phyloP scores from a whole-genome alignment of 2,797 vertebrate species.

The Ara ararauna region DNA sequence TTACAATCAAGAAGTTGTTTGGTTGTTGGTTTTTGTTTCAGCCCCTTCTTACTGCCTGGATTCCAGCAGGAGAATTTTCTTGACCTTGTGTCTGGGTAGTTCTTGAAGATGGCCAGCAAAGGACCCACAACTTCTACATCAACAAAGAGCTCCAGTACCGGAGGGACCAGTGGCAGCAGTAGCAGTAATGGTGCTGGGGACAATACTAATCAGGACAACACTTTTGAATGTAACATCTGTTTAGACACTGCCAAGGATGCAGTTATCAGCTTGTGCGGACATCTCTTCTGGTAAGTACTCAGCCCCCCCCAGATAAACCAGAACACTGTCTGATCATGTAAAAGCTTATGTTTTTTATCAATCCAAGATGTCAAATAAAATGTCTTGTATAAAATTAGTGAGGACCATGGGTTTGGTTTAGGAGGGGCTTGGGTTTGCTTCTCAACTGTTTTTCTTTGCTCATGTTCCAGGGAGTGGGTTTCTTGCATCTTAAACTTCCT shows the following conservation, averaged over 20 bases:
- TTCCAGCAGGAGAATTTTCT: conserved; percentile 22
- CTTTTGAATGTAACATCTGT: conserved; percentile 98
- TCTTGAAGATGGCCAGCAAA: conserved; percentile 79
- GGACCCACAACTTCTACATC: conserved; percentile 79
- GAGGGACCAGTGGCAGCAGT: conserved; percentile 83
- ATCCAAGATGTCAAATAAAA: neutral
- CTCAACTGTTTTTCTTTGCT: neutral
- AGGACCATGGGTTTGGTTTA: neutral
- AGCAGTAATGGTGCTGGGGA: conserved; percentile 85
- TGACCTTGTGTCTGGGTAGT: neutral
- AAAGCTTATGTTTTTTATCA: neutral
- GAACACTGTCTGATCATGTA: neutral
- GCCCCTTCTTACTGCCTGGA: conserved; percentile 40
- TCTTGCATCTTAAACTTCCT: neutral
- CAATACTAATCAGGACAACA: conserved; percentile 89
- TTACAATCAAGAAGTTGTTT: neutral
- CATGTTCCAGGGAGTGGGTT: neutral
- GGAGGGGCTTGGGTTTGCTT: neutral
- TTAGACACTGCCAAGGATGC: conserved; percentile 98
- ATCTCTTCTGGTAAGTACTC: conserved; percentile 92
- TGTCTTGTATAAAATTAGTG: neutral
- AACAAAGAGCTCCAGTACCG: conserved; percentile 81
- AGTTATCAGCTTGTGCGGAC: conserved; percentile 97
- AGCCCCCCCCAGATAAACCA: neutral
- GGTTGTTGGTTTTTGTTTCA: neutral